Base-by-base conservation (phyloP, 37 sponge, comb jelly and placozoan genomes). In the Ephydatia muelleri region DNA sequence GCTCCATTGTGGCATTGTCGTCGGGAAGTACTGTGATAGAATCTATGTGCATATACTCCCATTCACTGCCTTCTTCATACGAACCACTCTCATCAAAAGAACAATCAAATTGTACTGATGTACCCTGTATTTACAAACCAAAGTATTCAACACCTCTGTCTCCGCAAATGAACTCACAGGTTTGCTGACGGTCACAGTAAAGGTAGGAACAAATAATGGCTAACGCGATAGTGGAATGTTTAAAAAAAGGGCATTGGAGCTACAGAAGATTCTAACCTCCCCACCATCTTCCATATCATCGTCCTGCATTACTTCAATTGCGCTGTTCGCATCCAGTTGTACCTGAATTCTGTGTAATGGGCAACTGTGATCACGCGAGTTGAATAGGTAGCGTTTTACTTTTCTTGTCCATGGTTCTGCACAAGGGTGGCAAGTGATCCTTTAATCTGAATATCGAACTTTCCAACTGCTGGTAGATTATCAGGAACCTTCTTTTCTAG, bases 151-250 rank as follows among this genome's bases (percentile, higher is more conserved):
- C 23, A 34, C 23, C 75, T 22, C 31, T 6, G 75, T 5, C n/a
- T 33, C 66, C 4, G 48, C 64, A 78, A 6, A 38, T n/a, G 25
- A 28, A 38, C 49, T 34, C 64, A 78, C 80, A n/a, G 79, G 70
- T 29, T 92, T 92, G 21, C 70, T 86, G 49, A 92, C 49, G 31
- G 86, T 72, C 22, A 92, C 89, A 35, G 89, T 80, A 49, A 92
- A 92, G 22, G 73, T 72, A 66, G 93, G 93, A 1, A 87, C 73
- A 75, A 69, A 88, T 49, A 72, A 73, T 5, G 82, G 81, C 92
- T 87, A 70, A 28, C 30, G 32, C 32, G 69, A 28, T 25, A 38
- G 28, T 43, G 43, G 0, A 43, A 69, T 82, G 88, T 38, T 22
- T 49, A 37, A 65, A 25, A 81, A 75, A 21, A 27, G 34, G 12